These are phyloP conservation scores for Arvicanthis niloticus DNA, from an alignment of 2,113 vertebrate species.

Conservation along the genomic window DNA sequence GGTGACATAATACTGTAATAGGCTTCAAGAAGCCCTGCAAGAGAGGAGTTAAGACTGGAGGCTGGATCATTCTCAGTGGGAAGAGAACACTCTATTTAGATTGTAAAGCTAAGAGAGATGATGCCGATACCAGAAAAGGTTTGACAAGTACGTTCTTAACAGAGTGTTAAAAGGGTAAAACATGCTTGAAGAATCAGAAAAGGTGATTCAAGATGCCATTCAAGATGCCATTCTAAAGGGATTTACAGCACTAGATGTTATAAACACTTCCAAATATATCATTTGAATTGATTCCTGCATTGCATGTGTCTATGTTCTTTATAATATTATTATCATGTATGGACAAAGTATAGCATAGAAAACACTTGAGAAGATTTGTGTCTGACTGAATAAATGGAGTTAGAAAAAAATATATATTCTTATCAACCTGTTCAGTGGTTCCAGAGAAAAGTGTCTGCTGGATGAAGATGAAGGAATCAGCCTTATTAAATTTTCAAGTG, in stretches of 20 bases:
- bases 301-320: neutral
- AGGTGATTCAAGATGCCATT: neutral
- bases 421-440: neutral
- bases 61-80: rapidly evolving
- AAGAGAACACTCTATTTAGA: neutral
- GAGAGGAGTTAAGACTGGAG: neutral
- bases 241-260: neutral
- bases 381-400: slow-evolving; percentile 19
- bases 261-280: neutral
- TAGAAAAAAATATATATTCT: neutral
- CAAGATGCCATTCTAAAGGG: neutral
- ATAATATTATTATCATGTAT: neutral
- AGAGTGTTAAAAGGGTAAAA: neutral
- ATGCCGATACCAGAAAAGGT: rapidly evolving
- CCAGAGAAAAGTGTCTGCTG: neutral
- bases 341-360: neutral
- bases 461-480: neutral
- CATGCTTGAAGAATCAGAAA: neutral
- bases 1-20: neutral
- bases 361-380: slow-evolving; percentile 6
- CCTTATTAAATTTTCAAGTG: neutral
- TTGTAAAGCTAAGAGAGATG: neutral
- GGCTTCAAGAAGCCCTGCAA: neutral
- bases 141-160: neutral
- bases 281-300: neutral